A percentile compares a stretch with the other conserved stretches of the same genome.
phyloP scores from a whole-genome alignment of 2,888 invertebrate species.

The Cataglyphis albicans region DNA sequence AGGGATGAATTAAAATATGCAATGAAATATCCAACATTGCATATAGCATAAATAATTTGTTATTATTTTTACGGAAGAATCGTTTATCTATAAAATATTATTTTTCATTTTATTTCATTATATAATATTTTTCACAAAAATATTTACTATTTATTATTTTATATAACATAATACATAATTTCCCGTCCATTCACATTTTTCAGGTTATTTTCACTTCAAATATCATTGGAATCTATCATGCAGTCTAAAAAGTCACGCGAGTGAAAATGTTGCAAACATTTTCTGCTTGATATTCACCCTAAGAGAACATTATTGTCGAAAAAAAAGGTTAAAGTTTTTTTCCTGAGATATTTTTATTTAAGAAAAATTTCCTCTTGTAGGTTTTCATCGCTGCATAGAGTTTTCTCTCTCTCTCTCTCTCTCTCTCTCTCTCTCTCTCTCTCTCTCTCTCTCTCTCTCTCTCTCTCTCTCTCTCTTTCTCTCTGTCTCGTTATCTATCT shows the following conservation, averaged over 20 bases:
- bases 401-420: neutral
- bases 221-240: neutral
- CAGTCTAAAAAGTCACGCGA: neutral
- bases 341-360: constrained; percentile 5
- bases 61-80: neutral
- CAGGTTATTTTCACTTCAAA: neutral
- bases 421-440: neutral
- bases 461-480: neutral
- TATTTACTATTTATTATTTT: neutral
- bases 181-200: neutral
- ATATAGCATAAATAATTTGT: neutral
- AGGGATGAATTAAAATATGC: constrained; percentile 4
- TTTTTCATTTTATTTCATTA: neutral
- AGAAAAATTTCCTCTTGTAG: neutral
- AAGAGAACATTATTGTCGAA: neutral
- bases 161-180: neutral
- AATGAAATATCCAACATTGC: neutral
- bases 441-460: neutral
- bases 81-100: neutral
- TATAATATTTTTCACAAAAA: neutral
- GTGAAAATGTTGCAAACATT: neutral
- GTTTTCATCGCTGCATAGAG: neutral
- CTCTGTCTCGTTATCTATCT: neutral
- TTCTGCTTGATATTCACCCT: neutral
- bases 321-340: neutral